phyloP scores from a whole-genome alignment of 2,888 invertebrate species.

The Dryadula phaetusa region DNA sequence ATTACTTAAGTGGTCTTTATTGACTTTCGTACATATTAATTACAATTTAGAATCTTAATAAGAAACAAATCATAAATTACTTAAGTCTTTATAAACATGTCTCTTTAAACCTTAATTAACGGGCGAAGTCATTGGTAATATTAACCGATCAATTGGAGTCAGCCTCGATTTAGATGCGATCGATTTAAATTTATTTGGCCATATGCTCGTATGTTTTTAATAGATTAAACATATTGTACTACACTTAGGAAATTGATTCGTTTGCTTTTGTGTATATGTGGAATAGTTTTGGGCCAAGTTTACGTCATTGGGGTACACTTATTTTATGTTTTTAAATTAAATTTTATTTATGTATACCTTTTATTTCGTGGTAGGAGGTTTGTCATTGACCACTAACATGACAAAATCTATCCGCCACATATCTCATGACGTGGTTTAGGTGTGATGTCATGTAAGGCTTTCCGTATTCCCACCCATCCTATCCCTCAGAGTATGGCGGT shows the following conservation, averaged over 20 bases:
- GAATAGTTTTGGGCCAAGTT: slow-evolving; percentile 23
- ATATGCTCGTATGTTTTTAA: slow-evolving; percentile 32
- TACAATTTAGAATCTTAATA: slow-evolving; percentile 17
- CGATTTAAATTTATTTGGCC: slow-evolving; percentile 36
- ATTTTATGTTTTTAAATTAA: background rate
- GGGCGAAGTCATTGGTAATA: slow-evolving; percentile 25
- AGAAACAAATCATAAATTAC: slow-evolving; percentile 26
- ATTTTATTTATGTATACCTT: too few species aligned
- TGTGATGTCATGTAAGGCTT: too few species aligned
- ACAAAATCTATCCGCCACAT: too few species aligned
- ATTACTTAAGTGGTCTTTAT: background rate
- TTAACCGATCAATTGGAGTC: slow-evolving; percentile 36
- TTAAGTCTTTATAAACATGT: slow-evolving; percentile 27
- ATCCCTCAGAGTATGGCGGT: too few species aligned
- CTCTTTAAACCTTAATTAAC: slow-evolving; percentile 30
- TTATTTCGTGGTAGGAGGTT: too few species aligned
- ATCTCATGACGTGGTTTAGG: too few species aligned
- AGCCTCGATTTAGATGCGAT: slow-evolving; percentile 23
- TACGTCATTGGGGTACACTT: slow-evolving; percentile 12
- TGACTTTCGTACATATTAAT: slow-evolving; percentile 2
- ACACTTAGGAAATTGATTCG: slow-evolving; percentile 8
- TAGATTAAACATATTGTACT: slow-evolving; percentile 22
- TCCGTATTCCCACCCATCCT: too few species aligned
- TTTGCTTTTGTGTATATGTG: slow-evolving; percentile 14
- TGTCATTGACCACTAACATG: too few species aligned